A percentile compares a stretch with the other conserved stretches of the same genome.
These are phyloP conservation scores for Tillus elongatus DNA, from an alignment of 2,888 invertebrate species.

Conservation along the genomic window DNA sequence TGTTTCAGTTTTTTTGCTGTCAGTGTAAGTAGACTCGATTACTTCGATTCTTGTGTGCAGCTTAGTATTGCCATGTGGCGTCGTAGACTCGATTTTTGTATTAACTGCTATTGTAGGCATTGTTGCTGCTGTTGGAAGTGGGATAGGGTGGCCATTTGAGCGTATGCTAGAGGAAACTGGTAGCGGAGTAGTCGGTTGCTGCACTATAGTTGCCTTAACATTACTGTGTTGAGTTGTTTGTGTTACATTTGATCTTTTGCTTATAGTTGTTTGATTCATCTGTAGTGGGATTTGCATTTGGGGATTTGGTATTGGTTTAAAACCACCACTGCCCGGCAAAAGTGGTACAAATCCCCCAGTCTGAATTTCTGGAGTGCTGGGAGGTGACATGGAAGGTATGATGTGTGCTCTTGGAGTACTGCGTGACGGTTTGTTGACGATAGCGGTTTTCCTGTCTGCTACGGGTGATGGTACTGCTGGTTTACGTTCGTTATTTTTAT, in stretches of 20 bases:
- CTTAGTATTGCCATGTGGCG: neutral
- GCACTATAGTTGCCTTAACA: neutral
- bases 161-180: neutral
- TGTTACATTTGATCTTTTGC: constrained; percentile 5
- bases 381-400: constrained; percentile 16
- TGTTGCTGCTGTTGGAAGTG: constrained; percentile 16
- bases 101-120: neutral
- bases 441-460: constrained; percentile 28
- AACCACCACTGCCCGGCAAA: constrained; percentile 64
- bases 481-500: constrained; percentile 28
- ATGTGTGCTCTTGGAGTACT: constrained; percentile 9
- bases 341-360: constrained; percentile 71
- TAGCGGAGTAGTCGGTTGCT: neutral
- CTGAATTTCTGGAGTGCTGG: constrained; percentile 55
- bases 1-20: neutral
- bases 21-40: constrained; percentile 8
- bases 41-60: neutral
- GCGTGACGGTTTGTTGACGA: constrained; percentile 30
- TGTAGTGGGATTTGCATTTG: constrained; percentile 21
- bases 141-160: constrained; percentile 16
- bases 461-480: constrained; percentile 16
- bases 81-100: constrained; percentile 8
- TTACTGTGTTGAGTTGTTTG: neutral
- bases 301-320: constrained; percentile 56
- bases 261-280: neutral